Evolutionary conservation across 2,888 invertebrate species (phyloP).

Genomic region (Panopea generosa): DNA sequence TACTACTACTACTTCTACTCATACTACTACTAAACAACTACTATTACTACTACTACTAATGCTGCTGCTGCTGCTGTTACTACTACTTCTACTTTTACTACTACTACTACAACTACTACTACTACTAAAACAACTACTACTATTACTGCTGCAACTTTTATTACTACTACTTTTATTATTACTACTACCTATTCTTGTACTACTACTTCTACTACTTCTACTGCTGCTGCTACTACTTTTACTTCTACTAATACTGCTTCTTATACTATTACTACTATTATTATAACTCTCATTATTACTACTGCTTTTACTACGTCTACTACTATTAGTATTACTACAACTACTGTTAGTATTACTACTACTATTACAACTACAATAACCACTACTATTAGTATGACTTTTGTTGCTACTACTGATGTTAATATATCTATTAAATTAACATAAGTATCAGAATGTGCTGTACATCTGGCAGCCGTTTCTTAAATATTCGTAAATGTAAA

Average conservation of each 20-base stretch:
- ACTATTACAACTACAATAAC: slow-evolving; percentile 34
- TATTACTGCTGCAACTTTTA: slow-evolving; percentile 11
- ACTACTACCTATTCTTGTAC: slow-evolving; percentile 15
- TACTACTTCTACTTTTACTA: slow-evolving; percentile 44
- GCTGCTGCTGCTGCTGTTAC: slow-evolving; percentile 35
- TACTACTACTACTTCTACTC: slow-evolving; percentile 17
- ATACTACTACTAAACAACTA: slow-evolving; percentile 14
- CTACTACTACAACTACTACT: slow-evolving; percentile 18
- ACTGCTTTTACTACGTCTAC: slow-evolving; percentile 38
- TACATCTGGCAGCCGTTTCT: no score
- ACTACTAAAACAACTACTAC: slow-evolving; percentile 21
- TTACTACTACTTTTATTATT: slow-evolving; percentile 30
- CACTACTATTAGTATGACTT: slow-evolving; percentile 25
- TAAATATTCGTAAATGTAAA: no score
- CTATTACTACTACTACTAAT: slow-evolving; percentile 1
- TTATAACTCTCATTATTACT: slow-evolving; percentile 46
- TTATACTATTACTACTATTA: no score
- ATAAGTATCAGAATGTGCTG: no score
- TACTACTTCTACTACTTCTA: slow-evolving; percentile 35
- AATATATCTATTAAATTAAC: no score
- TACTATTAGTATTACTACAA: slow-evolving; percentile 35
- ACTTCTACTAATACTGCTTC: no score
- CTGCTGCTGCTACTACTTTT: slow-evolving; percentile 20
- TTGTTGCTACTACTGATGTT: slow-evolving; percentile 1
- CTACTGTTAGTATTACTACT: slow-evolving; percentile 34